Evolutionary conservation across 2,888 invertebrate genomes (phyloP).

Genomic region (Hypena proboscidalis): DNA sequence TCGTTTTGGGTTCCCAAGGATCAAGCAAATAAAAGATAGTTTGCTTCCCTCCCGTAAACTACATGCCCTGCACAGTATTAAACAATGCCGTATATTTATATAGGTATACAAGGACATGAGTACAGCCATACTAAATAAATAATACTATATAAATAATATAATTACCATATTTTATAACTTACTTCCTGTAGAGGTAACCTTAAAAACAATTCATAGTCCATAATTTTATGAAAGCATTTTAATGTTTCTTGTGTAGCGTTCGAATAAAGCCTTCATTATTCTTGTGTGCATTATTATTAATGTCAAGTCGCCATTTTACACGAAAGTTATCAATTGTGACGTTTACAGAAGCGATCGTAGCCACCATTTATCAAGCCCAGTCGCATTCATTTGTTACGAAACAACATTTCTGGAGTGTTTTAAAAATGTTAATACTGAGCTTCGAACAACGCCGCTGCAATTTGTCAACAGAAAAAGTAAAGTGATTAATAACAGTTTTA

Average conservation of each 20-base stretch:
- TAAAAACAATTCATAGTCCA: background rate
- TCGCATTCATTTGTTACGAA: constrained; percentile 31
- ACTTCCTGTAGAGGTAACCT: constrained; percentile 7
- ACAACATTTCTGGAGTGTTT: constrained; percentile 26
- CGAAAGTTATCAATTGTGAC: constrained; percentile 31
- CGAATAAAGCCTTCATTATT: constrained; percentile 5
- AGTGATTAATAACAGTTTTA: constrained; percentile 77
- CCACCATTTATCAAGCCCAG: constrained; percentile 29
- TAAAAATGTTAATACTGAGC: constrained; percentile 29
- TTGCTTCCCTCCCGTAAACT: constrained; percentile 5
- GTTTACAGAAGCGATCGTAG: constrained; percentile 26
- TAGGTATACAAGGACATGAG: too few relatives aligned
- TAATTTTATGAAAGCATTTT: constrained; percentile 17
- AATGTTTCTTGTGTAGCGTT: background rate
- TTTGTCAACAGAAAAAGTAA: constrained; percentile 65
- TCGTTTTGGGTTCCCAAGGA: constrained; percentile 6
- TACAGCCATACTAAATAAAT: background rate
- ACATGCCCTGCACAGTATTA: background rate
- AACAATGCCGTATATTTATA: background rate
- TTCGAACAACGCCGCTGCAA: constrained; percentile 46
- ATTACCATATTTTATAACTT: constrained; percentile 3
- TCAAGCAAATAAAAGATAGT: constrained; percentile 5
- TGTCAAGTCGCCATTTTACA: constrained; percentile 25
- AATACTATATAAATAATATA: too few relatives aligned
- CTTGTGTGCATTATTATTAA: constrained; percentile 34